Evolutionary conservation across 2,797 vertebrate species (phyloP).

Genomic region (Tapera naevia): DNA sequence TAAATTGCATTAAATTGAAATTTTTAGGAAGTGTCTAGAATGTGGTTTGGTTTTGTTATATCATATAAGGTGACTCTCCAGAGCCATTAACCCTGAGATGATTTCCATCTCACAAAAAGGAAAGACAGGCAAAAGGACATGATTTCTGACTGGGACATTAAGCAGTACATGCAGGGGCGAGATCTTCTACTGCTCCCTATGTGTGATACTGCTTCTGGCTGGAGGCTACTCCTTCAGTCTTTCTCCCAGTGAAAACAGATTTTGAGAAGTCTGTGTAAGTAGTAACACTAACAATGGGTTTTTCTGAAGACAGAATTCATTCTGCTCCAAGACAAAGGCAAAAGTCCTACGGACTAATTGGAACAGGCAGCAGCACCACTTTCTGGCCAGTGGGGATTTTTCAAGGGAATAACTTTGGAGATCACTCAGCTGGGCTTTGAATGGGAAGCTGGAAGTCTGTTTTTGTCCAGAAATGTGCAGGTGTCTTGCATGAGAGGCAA

Average conservation of each 20-base stretch:
- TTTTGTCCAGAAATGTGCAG: background rate
- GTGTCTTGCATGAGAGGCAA: background rate
- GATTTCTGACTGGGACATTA: background rate
- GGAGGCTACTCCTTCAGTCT: background rate
- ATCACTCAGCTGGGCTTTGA: background rate
- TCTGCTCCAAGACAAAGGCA: background rate
- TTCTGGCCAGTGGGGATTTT: background rate
- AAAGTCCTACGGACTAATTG: background rate
- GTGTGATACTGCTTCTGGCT: background rate
- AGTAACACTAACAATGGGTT: fast-evolving
- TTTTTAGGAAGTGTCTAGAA: background rate
- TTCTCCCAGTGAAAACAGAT: background rate
- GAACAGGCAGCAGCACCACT: background rate
- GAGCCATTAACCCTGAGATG: background rate
- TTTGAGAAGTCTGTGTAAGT: fast-evolving
- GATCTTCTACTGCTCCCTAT: background rate
- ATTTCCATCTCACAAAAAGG: background rate
- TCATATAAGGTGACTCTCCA: background rate
- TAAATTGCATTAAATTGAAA: background rate
- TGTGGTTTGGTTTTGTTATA: background rate
- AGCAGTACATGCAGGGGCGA: fast-evolving
- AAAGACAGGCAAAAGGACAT: background rate
- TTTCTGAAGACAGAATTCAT: background rate
- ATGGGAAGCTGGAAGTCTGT: background rate
- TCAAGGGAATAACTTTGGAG: background rate